These are phyloP conservation scores for Regulus satrapa DNA, from an alignment of 2,113 vertebrate species.

Conservation along the genomic window DNA sequence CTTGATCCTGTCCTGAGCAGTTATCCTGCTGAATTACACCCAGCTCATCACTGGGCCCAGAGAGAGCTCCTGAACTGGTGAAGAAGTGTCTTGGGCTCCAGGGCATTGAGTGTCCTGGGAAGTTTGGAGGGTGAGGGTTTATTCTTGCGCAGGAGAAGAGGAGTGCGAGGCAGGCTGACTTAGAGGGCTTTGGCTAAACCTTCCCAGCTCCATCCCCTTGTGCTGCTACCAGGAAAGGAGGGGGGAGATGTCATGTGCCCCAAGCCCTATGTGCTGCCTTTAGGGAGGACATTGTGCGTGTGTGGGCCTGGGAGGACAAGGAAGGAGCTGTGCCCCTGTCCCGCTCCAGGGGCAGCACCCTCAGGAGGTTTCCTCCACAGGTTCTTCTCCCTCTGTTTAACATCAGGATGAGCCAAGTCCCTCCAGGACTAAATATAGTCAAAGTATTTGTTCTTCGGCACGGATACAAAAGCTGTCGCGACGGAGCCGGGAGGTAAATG, in stretches of 20 bases:
- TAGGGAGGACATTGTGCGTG: background rate
- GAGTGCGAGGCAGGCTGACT: fast-evolving
- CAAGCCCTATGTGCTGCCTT: fast-evolving
- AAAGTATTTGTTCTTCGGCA: constrained; percentile 44
- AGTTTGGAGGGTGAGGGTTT: background rate
- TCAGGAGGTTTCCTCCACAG: background rate
- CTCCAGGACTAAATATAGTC: constrained; percentile 59
- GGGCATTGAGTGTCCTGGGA: fast-evolving
- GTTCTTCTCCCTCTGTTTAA: background rate
- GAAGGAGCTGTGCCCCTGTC: background rate
- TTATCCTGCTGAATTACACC: background rate
- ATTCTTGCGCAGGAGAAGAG: background rate
- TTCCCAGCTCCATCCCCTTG: background rate
- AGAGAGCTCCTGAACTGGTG: background rate
- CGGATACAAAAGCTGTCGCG: background rate
- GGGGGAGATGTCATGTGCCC: fast-evolving
- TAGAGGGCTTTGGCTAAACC: background rate
- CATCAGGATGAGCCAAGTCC: background rate
- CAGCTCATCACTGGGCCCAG: background rate
- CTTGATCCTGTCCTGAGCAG: background rate
- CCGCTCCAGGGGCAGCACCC: fast-evolving
- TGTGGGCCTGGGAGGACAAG: fast-evolving
- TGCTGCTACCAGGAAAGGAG: background rate
- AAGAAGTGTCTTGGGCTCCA: background rate
- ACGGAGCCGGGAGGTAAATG: background rate